Conservation (phyloP, 2,888 invertebrate genomes). For the Yponomeuta plumbellus region DNA sequence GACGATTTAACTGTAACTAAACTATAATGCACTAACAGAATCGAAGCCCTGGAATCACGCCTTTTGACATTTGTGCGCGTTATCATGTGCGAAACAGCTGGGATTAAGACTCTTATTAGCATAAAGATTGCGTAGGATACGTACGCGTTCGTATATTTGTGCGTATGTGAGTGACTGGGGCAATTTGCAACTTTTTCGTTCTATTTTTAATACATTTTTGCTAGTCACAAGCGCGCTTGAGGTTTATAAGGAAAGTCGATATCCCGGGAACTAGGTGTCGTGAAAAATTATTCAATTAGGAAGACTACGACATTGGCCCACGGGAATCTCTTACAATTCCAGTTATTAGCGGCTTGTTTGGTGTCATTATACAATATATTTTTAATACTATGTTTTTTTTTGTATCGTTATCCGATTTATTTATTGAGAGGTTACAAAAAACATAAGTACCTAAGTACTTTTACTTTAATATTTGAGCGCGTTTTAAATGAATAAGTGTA, state of each 20-base stretch:
- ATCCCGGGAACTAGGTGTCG: conserved; percentile 4
- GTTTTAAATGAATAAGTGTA: background rate
- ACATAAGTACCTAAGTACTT: background rate
- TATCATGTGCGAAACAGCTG: no score
- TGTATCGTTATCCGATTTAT: no score
- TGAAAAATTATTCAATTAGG: conserved; percentile 30
- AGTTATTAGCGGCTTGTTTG: background rate
- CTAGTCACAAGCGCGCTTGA: no score
- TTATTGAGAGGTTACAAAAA: no score
- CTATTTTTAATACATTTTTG: no score
- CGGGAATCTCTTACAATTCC: conserved; percentile 32
- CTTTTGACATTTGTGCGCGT: no score
- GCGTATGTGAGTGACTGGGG: background rate
- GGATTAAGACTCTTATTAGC: no score
- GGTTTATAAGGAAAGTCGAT: background rate
- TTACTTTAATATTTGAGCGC: background rate
- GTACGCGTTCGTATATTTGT: no score
- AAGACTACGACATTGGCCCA: conserved; percentile 56
- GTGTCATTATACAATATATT: background rate
- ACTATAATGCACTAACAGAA: no score
- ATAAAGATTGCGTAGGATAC: no score
- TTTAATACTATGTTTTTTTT: background rate
- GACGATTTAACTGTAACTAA: no score
- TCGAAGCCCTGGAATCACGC: no score
- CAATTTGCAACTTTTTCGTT: background rate